Evolutionary conservation across 2,113 vertebrate genomes (phyloP).

Genomic region (Mustelus asterias): DNA sequence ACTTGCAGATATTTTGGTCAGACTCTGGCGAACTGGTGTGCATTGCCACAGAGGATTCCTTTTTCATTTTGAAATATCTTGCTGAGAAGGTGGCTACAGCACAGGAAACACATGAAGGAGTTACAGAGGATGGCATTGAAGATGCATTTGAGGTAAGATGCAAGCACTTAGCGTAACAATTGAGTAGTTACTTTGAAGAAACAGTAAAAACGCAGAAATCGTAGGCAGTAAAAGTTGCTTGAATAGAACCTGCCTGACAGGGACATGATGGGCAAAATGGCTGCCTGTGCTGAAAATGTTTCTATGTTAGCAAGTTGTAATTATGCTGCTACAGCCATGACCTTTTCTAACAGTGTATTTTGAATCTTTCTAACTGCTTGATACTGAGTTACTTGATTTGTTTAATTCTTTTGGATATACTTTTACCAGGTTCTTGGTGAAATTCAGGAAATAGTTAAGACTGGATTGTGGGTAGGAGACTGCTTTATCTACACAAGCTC

Average conservation of each 20-base stretch:
- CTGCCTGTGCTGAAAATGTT: background rate
- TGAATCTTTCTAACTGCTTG: background rate
- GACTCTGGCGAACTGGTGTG: slow-evolving; percentile 97
- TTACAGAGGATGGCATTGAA: slow-evolving; percentile 97
- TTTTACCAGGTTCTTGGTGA: slow-evolving; percentile 84
- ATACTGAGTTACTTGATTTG: background rate
- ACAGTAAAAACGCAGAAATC: background rate
- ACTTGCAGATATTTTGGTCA: slow-evolving; percentile 92
- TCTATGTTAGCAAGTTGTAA: background rate
- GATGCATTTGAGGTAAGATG: slow-evolving; percentile 86
- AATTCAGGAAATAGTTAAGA: slow-evolving; percentile 97
- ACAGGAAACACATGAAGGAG: slow-evolving; percentile 89
- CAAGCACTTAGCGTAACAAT: background rate
- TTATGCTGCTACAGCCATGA: background rate
- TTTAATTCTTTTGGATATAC: slow-evolving; percentile 38
- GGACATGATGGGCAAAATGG: background rate
- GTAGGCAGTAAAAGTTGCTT: background rate
- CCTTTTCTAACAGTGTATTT: background rate
- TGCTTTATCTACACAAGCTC: slow-evolving; percentile 99
- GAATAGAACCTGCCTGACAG: background rate
- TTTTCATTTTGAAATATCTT: slow-evolving; percentile 93
- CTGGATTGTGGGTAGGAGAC: slow-evolving; percentile 94
- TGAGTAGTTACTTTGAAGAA: background rate
- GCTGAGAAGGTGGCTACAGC: slow-evolving; percentile 89
- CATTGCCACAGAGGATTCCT: slow-evolving; percentile 96